Conservation (phyloP, 2,888 invertebrate genomes). For the Leucoptera coffeella region DNA sequence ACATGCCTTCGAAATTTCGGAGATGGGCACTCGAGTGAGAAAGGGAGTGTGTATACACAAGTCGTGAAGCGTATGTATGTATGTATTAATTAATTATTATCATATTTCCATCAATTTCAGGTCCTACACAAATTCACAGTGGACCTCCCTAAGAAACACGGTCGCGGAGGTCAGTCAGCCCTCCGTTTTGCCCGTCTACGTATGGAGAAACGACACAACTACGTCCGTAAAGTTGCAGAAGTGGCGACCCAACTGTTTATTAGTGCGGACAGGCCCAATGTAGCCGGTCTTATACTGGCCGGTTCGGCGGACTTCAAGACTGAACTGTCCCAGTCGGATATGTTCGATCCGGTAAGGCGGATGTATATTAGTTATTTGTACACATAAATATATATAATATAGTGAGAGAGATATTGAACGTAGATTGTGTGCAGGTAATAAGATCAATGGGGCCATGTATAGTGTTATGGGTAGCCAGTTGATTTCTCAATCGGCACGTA, state of each 20-base stretch:
- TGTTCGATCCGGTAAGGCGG: conserved; percentile 93
- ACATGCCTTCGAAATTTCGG: no score
- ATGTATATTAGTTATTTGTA: conserved; percentile 1
- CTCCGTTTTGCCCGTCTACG: conserved; percentile 98
- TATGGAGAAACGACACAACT: conserved; percentile 99
- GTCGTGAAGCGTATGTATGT: no score
- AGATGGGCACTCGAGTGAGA: no score
- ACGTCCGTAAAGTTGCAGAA: conserved; percentile 87
- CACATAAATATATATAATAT: no score
- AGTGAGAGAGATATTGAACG: no score
- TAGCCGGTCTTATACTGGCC: conserved; percentile 94
- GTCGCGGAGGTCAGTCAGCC: conserved; percentile 99
- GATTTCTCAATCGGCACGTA: no score
- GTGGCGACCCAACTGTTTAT: conserved; percentile 93
- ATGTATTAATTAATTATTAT: not conserved
- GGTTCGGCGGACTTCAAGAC: conserved; percentile 99
- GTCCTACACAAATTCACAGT: conserved; percentile 96
- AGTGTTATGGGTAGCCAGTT: no score
- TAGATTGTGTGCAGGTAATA: no score
- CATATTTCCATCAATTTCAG: conserved; percentile 18
- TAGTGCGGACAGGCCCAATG: conserved; percentile 94
- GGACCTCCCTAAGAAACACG: conserved; percentile 98
- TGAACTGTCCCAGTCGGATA: conserved; percentile 97
- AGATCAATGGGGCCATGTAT: no score
- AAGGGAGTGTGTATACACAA: no score